Evolutionary conservation across 30 jellyfish, hydroid and myxozoan species (phyloP), one percentile per base, ranked within the genome.

Genomic region (Nemopilema nomurai): DNA sequence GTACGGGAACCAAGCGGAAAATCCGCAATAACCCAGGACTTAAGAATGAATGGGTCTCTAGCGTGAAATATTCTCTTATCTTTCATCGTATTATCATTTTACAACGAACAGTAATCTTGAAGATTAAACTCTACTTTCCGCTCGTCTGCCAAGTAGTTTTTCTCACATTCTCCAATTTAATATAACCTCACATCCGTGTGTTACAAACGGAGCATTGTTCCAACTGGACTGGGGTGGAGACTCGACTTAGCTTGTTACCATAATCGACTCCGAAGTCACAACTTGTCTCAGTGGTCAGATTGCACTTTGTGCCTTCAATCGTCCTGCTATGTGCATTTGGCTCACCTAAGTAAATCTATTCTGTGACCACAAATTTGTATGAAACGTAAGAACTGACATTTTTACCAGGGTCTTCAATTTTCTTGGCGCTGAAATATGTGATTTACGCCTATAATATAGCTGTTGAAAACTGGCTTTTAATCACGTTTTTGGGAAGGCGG

Each of bases 41-140:
- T 71, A 13, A 71, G 81, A 71, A 31, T 8, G 49, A 24, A 29
- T 29, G 81, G 23, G 23, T 69, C 17, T 31, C 62, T 16, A 1
- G 49, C 32, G 26, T 51, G 49, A 24, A 71, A 25, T 71, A 33
- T 25, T 19, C 24, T 24, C 81, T 7, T 71, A 19, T 71, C 81
- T 25, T 25, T 71, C 81, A 29, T 71, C 81, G 18, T 33, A 63
- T 23, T 20, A 25, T 31, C 49, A 22, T 8, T 24, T 71, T 29
- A 6, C 67, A 51, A 51, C 7, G 30, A 19, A 20, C 66, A 62
- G 41, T 80, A 68, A 52, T 32, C 89, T 80, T 33, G 30, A 29
- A 71, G 81, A 64, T 80, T 80, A 65, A 22, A 67, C 51, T 65
- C 9, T 50, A 69, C 81, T 41, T 63, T 80, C 89, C 89, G 82